These are phyloP conservation scores for human (Homo sapiens) DNA, from an alignment of 2,113 vertebrate species.

Conservation along the genomic window GRCh38 chrX:126654001-126654500, in stretches of 20 bases:
- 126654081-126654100: not conserved
- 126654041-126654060: not conserved
- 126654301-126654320: not conserved
- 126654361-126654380: not conserved
- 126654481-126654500: not conserved
- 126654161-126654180: not conserved
- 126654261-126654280: not conserved
- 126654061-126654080: not conserved
- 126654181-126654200: accelerated
- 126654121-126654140: not conserved
- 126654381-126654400: not conserved
- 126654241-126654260: not conserved
- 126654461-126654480: not conserved
- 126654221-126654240: not conserved
- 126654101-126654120: not conserved
- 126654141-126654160: not conserved
- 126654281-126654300: not conserved
- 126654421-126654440: not conserved
- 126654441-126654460: not conserved
- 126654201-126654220: not conserved
- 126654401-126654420: not conserved
- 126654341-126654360: not conserved
- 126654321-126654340: not conserved
- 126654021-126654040: not conserved
- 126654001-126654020: not conserved